phyloP scores from a whole-genome alignment of 2,113 vertebrate species.

The Microcebus ravelobensis region DNA sequence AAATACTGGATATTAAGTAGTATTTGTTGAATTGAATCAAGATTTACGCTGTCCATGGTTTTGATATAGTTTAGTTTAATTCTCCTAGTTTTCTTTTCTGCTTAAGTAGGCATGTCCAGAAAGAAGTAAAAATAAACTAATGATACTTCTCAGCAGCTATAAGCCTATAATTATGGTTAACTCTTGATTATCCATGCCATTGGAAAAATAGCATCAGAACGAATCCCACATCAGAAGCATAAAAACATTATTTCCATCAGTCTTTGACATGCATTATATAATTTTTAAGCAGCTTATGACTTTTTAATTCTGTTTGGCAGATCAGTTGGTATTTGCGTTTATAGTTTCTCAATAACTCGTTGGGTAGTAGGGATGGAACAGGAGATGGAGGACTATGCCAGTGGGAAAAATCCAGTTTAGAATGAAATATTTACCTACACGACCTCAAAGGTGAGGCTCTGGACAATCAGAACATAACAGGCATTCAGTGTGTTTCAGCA shows the following conservation, averaged over 20 bases:
- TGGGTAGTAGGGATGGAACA: background rate
- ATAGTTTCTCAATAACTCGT: background rate
- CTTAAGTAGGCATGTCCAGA: constrained; percentile 57
- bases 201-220: background rate
- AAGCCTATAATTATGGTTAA: constrained; percentile 59
- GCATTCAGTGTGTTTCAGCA: background rate
- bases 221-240: background rate
- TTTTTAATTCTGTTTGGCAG: constrained; percentile 35
- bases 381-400: background rate
- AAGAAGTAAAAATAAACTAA: constrained; percentile 71
- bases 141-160: constrained; percentile 23
- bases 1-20: background rate
- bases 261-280: background rate
- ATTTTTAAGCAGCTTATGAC: background rate
- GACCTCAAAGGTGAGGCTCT: background rate
- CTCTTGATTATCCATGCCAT: constrained; percentile 17
- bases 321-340: background rate
- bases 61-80: constrained; percentile 33
- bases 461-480: background rate
- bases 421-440: background rate
- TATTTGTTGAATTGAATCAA: constrained; percentile 21
- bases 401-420: background rate
- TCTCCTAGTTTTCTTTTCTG: constrained; percentile 20
- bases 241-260: background rate
- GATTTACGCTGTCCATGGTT: background rate